Conservation (phyloP, 92 coral and sea anemone genomes). For the Zoanthus sociatus region DNA sequence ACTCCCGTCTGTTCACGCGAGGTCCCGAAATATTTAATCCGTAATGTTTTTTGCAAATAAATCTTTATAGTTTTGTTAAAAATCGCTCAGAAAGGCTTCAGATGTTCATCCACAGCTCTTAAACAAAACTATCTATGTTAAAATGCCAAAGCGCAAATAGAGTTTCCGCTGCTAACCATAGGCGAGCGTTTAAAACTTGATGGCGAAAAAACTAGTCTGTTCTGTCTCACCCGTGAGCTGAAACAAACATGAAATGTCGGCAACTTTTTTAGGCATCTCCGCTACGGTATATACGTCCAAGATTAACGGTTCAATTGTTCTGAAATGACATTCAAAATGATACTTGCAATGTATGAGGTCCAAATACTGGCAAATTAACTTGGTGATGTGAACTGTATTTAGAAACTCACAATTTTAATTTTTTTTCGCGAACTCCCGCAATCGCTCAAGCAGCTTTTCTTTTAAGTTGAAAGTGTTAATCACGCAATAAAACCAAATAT, state of each 20-base stretch:
- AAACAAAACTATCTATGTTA: conserved; percentile 22
- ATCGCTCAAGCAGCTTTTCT: conserved; percentile 25
- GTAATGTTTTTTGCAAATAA: not conserved
- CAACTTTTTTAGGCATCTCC: conserved; percentile 28
- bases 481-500: not conserved
- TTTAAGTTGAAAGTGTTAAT: conserved; percentile 12
- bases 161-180: conserved; percentile 26
- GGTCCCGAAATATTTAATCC: too few relatives aligned
- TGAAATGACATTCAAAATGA: conserved; percentile 28
- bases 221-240: conserved; percentile 17
- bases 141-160: conserved; percentile 25
- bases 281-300: conserved; percentile 33
- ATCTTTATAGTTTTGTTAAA: conserved; percentile 6
- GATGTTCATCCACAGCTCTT: conserved; percentile 13
- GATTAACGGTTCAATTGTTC: conserved; percentile 27
- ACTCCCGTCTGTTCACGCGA: not conserved
- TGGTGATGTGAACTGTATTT: conserved; percentile 9
- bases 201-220: conserved; percentile 33
- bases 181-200: conserved; percentile 23
- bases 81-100: conserved; percentile 24
- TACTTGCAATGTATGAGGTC: conserved; percentile 33
- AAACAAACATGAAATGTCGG: conserved; percentile 24
- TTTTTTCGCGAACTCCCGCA: conserved; percentile 34
- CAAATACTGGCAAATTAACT: conserved; percentile 31
- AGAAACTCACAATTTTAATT: conserved; percentile 21